Base-by-base conservation (phyloP, 2,113 vertebrate species). In the Urocitellus parryii region DNA sequence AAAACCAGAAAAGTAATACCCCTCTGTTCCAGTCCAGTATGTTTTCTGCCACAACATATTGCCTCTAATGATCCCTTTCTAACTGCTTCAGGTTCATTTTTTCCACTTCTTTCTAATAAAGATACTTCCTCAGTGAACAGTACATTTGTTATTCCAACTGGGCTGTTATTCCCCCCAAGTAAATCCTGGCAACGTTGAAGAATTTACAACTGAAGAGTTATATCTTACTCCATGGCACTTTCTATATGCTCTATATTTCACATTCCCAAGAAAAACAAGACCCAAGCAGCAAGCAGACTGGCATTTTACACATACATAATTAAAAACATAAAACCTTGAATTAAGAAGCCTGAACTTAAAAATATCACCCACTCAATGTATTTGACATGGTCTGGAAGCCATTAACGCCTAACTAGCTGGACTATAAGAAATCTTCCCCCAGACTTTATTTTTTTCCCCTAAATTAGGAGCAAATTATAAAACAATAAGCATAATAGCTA, bases 281-380 rank as follows among this genome's bases (percentile, higher is more conserved):
- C 67, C 65, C 39, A 87, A 73, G 72, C 94, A 80, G n/a, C 81
- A 81, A 37, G 51, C 34, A 91, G 58, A 92, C 58, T 89, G 72
- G 90, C 61, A 95, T 65, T 92, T 91, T 87, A 97, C 32, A 96
- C 56, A 97, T 74, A 90, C 58, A 95, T 92, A 95, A 96, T 93
- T 95, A 93, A 96, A 96, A 20, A 95, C 76, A 92, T 48, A 77
- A 97, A 97, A 97, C 73, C 67, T 83, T 88, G 88, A 95, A 97
- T 90, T 95, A 96, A 96, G 90, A 97, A 97, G 48, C 45, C 12
- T 95, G 32, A 73, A 84, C 76, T 93, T 93, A 74, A 90, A 96
- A 97, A 96, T 76, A 97, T 5, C 68, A 84, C 56, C 13, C 45
- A 86, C 61, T 93, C 65, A 73, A 48, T 85, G 51, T 93, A 89